Evolutionary conservation across 2,113 vertebrate species (phyloP).

Genomic region (Tinamus guttatus): DNA sequence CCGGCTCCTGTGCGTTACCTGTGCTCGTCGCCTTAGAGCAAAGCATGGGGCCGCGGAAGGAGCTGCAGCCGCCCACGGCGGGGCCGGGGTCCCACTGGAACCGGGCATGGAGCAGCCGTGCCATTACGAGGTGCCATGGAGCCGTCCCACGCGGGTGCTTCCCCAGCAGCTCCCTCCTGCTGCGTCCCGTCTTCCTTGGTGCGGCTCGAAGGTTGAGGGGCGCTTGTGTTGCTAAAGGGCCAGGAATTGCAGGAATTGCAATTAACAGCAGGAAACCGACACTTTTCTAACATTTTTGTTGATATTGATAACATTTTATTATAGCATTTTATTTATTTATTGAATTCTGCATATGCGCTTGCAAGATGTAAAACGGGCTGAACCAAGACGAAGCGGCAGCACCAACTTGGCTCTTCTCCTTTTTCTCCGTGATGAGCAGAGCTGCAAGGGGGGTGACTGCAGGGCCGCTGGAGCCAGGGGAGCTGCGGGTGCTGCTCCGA

Average conservation of each 20-base stretch:
- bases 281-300: constrained; percentile 76
- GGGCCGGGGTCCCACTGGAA: background rate
- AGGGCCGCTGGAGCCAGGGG: background rate
- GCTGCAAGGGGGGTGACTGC: too few species aligned
- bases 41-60: too few species aligned
- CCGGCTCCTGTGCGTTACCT: too few species aligned
- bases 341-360: constrained; percentile 54
- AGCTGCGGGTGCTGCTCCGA: too few species aligned
- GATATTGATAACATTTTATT: background rate
- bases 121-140: constrained; percentile 33
- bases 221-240: background rate
- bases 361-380: constrained; percentile 47
- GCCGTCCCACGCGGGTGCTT: background rate
- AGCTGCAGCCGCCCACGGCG: too few species aligned
- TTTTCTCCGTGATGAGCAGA: constrained; percentile 17
- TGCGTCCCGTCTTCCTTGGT: background rate
- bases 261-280: constrained; percentile 73
- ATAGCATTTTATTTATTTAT: too few species aligned
- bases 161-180: background rate
- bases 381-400: constrained; percentile 59
- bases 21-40: too few species aligned
- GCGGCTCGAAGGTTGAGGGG: background rate
- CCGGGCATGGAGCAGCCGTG: constrained; percentile 44
- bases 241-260: constrained; percentile 23
- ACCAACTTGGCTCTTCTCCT: background rate